Conservation (phyloP, 2,797 vertebrate genomes). For the Fratercula arctica region DNA sequence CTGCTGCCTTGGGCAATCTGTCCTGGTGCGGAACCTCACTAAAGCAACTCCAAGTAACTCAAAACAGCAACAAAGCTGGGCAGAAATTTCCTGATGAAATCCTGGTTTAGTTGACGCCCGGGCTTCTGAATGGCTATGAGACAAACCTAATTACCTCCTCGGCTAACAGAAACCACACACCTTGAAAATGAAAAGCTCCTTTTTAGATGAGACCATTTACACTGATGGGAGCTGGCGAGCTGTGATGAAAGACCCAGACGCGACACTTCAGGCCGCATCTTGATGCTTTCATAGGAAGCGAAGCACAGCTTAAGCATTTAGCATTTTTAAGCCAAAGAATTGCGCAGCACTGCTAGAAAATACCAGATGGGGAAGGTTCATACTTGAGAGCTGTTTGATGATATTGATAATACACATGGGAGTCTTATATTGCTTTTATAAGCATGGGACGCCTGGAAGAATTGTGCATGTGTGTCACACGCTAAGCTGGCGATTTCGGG, state of each 20-base stretch:
- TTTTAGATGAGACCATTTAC: neutral
- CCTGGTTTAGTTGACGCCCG: neutral
- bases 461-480: fast-evolving
- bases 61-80: neutral
- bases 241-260: neutral
- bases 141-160: neutral
- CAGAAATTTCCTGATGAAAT: slow-evolving; percentile 3
- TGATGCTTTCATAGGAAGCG: neutral
- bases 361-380: neutral
- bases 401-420: neutral
- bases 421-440: neutral
- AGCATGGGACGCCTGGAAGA: neutral
- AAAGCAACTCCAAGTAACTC: neutral
- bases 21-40: neutral
- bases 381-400: neutral
- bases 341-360: neutral
- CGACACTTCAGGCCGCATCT: neutral
- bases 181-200: neutral
- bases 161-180: neutral
- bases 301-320: neutral
- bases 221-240: neutral
- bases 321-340: neutral
- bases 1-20: neutral
- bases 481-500: neutral
- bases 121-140: neutral